Conservation (phyloP, 53 echinoderm and acorn worm genomes). For the Zoroaster sp. region DNA sequence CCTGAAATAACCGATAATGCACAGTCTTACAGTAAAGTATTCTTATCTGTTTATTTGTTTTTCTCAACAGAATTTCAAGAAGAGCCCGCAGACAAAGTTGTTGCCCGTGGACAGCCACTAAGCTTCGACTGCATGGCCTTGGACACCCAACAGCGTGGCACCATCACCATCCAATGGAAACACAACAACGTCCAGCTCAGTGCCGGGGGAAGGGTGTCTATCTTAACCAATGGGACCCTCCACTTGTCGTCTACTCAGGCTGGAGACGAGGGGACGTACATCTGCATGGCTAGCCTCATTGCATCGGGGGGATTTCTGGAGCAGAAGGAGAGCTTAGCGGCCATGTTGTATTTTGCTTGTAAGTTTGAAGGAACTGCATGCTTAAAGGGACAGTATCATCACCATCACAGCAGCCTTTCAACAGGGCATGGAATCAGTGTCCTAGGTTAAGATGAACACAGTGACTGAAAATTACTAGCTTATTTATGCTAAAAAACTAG, state of each 20-base stretch:
- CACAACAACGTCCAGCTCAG: slow-evolving; percentile 55
- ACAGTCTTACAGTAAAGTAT: too few relatives aligned
- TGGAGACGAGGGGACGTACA: slow-evolving; percentile 80
- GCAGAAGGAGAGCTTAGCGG: slow-evolving; percentile 60
- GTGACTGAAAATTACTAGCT: too few relatives aligned
- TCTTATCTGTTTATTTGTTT: background rate
- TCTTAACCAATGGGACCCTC: slow-evolving; percentile 84
- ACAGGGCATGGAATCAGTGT: too few relatives aligned
- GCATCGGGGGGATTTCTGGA: slow-evolving; percentile 51
- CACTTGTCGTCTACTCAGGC: slow-evolving; percentile 56
- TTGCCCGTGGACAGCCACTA: slow-evolving; percentile 65
- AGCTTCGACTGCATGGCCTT: slow-evolving; percentile 77
- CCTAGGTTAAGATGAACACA: too few relatives aligned
- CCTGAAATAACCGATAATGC: too few relatives aligned
- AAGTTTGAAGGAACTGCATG: slow-evolving; percentile 47
- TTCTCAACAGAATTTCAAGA: slow-evolving; percentile 69
- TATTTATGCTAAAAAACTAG: too few relatives aligned
- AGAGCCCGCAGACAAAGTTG: slow-evolving; percentile 76
- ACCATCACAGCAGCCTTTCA: too few relatives aligned
- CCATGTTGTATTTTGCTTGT: slow-evolving; percentile 93
- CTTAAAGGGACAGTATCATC: too few relatives aligned
- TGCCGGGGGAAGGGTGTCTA: slow-evolving; percentile 15
- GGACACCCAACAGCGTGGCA: slow-evolving; percentile 63
- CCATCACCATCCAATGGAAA: slow-evolving; percentile 72
- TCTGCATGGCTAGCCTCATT: slow-evolving; percentile 67